Conservation (phyloP, 1,140 invertebrate genomes). For the Eupeodes corollae region DNA sequence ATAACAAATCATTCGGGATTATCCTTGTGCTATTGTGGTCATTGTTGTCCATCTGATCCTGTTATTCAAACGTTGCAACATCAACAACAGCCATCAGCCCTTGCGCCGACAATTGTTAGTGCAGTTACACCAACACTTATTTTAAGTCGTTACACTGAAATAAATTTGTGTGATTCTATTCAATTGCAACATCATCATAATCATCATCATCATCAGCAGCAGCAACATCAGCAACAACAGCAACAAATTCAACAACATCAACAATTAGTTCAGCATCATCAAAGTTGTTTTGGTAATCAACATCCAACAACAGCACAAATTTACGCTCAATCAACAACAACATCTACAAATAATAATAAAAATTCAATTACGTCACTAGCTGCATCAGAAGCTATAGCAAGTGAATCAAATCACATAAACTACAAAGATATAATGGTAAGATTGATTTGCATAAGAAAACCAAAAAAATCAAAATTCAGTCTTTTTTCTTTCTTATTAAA, state of each 20-base stretch:
- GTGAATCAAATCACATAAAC: neutral
- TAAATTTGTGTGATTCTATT: conserved; percentile 4
- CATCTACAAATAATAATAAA: neutral
- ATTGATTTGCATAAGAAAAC: neutral
- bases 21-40: neutral
- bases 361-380: neutral
- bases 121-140: conserved; percentile 15
- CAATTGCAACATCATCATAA: conserved; percentile 10
- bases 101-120: conserved; percentile 16
- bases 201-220: conserved; percentile 9
- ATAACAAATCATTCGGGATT: neutral
- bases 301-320: neutral
- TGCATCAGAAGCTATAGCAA: neutral
- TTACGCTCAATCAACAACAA: neutral
- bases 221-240: conserved; percentile 10
- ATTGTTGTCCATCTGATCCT: neutral
- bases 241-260: conserved; percentile 10
- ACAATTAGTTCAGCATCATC: neutral
- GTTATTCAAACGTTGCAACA: conserved; percentile 14
- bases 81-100: conserved; percentile 15
- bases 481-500: neutral
- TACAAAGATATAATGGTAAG: neutral
- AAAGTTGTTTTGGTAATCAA: neutral
- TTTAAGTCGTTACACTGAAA: conserved; percentile 6
- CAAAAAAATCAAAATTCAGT: neutral